Evolutionary conservation across 2,888 invertebrate genomes (phyloP).

Genomic region (Nomada flava): DNA sequence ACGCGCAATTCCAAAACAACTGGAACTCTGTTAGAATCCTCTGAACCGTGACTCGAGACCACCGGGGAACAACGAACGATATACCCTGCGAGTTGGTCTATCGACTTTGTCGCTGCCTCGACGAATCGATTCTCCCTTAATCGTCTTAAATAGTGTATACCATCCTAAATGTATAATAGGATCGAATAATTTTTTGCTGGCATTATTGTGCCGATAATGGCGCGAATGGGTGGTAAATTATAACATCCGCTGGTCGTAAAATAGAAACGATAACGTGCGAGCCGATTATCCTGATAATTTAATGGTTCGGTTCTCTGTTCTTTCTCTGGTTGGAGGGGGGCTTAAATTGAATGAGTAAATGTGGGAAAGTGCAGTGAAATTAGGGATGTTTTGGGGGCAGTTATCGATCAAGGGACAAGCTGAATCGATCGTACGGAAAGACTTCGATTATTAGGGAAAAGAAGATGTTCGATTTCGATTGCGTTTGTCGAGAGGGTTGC

Average conservation of each 20-base stretch:
- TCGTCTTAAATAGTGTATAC: conserved; percentile 7
- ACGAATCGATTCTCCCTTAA: conserved; percentile 6
- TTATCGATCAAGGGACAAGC: not conserved
- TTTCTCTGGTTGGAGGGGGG: not conserved
- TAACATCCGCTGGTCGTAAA: not conserved
- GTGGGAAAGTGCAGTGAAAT: not conserved
- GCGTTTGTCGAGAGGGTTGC: not conserved
- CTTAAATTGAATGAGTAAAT: not conserved
- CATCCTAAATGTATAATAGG: not conserved
- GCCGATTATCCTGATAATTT: conserved; percentile 17
- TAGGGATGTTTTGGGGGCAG: not conserved
- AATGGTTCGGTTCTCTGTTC: not conserved
- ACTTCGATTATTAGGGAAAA: not conserved
- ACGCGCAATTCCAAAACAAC: conserved; percentile 40
- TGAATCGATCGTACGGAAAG: too few species aligned
- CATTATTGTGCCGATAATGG: not conserved
- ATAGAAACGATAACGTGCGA: not conserved
- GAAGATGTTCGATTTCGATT: conserved; percentile 5
- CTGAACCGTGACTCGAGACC: conserved; percentile 63
- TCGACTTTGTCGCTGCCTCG: not conserved
- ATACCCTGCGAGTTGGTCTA: not conserved
- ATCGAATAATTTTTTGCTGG: conserved; percentile 13
- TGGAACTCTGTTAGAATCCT: conserved; percentile 72
- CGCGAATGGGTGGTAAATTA: not conserved
- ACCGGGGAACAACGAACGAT: conserved; percentile 6